Percentiles rank a stretch among this genome's conserved stretches.
Conservation (phyloP, 2,797 vertebrate species). For the Esox lucius region DNA sequence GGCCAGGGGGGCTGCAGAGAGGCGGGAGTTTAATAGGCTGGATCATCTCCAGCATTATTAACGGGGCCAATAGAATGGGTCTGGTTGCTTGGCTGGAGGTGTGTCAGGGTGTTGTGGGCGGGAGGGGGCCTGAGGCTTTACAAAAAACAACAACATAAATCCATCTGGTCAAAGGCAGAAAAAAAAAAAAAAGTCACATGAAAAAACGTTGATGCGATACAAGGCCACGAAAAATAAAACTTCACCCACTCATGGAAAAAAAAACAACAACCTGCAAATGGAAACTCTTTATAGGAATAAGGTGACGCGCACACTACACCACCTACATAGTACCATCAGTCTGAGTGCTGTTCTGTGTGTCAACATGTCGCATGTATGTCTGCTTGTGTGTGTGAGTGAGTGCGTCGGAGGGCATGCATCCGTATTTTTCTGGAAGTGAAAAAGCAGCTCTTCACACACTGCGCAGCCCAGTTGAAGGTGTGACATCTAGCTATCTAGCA, state of each 20-base stretch:
- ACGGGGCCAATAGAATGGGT: constrained; percentile 27
- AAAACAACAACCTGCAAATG: constrained; percentile 80
- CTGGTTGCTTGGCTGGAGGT: constrained; percentile 14
- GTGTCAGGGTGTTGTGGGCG: not conserved
- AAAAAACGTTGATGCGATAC: constrained; percentile 39
- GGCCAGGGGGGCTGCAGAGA: constrained; percentile 34
- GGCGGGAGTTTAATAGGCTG: constrained; percentile 30
- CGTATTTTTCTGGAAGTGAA: constrained; percentile 42
- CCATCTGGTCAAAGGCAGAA: constrained; percentile 11
- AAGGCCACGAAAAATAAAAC: constrained; percentile 35
- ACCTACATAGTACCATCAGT: constrained; percentile 75
- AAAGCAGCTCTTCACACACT: constrained; percentile 29
- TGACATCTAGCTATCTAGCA: constrained; percentile 24
- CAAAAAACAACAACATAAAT: constrained; percentile 36
- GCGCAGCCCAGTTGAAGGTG: not conserved
- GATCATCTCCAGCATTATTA: constrained; percentile 52
- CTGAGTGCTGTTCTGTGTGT: constrained; percentile 31
- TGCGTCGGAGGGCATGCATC: constrained; percentile 37
- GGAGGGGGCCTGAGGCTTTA: constrained; percentile 14
- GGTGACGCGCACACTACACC: constrained; percentile 75
- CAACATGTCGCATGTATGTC: constrained; percentile 10
- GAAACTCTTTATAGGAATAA: constrained; percentile 94
- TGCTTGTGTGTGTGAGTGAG: constrained; percentile 30
- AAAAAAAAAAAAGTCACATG: constrained; percentile 7
- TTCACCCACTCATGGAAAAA: constrained; percentile 65